phyloP scores from a whole-genome alignment of 2,888 invertebrate genomes.

The Apeira syringaria region DNA sequence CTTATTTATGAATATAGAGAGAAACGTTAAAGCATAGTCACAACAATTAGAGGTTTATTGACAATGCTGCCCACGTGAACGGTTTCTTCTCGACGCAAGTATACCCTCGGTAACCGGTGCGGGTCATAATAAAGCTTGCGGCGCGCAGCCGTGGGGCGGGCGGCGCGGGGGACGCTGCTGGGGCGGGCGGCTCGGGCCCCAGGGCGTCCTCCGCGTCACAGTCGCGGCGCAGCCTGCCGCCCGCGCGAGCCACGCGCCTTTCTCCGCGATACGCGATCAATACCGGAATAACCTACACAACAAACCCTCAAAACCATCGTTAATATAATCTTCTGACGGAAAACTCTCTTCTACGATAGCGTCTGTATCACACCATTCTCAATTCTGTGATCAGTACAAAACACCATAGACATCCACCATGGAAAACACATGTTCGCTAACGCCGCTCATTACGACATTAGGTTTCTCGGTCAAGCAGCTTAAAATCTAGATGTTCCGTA shows the following conservation, averaged over 20 bases:
- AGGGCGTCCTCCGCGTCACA: constrained; percentile 49
- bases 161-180: constrained; percentile 25
- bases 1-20: too few species aligned
- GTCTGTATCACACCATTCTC: constrained; percentile 42
- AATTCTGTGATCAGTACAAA: constrained; percentile 44
- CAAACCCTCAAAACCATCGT: constrained; percentile 34
- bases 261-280: constrained; percentile 60
- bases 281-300: constrained; percentile 49
- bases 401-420: constrained; percentile 58
- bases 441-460: constrained; percentile 42
- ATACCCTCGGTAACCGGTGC: constrained; percentile 53
- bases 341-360: constrained; percentile 4
- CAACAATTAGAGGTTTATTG: constrained; percentile 40
- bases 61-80: constrained; percentile 51
- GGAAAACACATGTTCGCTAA: constrained; percentile 67
- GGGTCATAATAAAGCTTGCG: constrained; percentile 56
- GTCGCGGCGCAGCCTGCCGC: constrained; percentile 80
- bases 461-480: constrained; percentile 42
- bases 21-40: too few species aligned
- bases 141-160: constrained; percentile 59
- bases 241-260: constrained; percentile 63
- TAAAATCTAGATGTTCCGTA: constrained; percentile 24
- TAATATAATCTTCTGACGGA: constrained; percentile 2
- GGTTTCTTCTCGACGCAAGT: constrained; percentile 41
- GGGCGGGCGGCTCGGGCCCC: constrained; percentile 33